phyloP scores from a whole-genome alignment of 2,888 invertebrate species.

The Lacanobia oleracea region DNA sequence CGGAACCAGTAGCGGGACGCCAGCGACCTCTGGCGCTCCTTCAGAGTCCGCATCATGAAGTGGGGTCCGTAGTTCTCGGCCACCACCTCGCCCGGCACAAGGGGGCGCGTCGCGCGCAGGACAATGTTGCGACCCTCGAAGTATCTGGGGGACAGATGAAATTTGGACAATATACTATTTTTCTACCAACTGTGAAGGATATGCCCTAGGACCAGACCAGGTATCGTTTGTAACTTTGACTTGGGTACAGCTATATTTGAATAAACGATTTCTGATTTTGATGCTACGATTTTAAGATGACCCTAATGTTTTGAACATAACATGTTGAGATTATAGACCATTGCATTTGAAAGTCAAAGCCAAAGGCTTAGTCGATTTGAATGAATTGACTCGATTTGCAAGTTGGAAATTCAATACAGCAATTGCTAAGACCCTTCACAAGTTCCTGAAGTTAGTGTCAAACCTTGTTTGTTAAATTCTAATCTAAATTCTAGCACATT shows the following conservation, averaged over 20 bases:
- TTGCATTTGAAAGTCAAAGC: background rate
- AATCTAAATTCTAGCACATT: too few species aligned
- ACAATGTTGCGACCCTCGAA: slow-evolving; percentile 94
- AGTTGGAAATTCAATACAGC: too few species aligned
- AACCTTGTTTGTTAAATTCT: too few species aligned
- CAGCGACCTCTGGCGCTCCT: slow-evolving; percentile 91
- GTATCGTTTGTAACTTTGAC: background rate
- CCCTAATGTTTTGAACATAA: background rate
- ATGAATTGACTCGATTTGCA: background rate
- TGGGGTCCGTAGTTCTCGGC: slow-evolving; percentile 96
- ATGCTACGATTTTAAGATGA: background rate
- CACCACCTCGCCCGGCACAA: slow-evolving; percentile 92
- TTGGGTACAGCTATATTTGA: background rate
- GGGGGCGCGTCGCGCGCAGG: slow-evolving; percentile 92
- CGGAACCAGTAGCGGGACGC: slow-evolving; percentile 94
- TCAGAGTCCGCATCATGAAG: slow-evolving; percentile 90
- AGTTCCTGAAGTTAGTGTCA: too few species aligned
- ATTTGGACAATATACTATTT: too few species aligned
- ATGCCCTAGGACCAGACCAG: background rate
- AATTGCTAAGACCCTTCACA: too few species aligned
- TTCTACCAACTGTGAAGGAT: background rate
- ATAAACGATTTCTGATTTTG: background rate
- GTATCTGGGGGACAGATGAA: slow-evolving; percentile 86
- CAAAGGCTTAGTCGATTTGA: background rate
- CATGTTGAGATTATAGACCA: background rate